Evolutionary conservation across 2,113 vertebrate species (phyloP).

Genomic region (Dipodomys merriami): DNA sequence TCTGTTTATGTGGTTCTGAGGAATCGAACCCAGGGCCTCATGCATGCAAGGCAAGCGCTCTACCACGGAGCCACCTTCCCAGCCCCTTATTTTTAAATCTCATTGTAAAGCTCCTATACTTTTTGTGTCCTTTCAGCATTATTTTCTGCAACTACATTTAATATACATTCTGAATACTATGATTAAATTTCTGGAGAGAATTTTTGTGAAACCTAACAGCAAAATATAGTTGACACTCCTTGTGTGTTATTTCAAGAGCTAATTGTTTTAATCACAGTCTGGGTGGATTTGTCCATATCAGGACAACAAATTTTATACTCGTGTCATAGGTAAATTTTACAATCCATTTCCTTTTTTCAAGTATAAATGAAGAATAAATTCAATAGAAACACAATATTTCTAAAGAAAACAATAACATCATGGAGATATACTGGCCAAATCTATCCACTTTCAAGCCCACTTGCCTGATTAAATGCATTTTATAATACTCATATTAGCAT

Average conservation of each 20-base stretch:
- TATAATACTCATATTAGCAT: background rate
- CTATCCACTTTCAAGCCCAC: background rate
- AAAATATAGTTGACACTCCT: constrained; percentile 85
- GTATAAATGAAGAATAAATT: constrained; percentile 60
- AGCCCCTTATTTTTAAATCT: background rate
- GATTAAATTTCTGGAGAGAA: constrained; percentile 77
- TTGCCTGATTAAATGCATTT: background rate
- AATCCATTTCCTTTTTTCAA: constrained; percentile 68
- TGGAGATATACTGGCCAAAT: background rate
- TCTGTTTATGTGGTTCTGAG: no score
- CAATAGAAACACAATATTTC: constrained; percentile 33
- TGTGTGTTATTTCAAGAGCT: constrained; percentile 85
- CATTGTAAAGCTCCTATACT: background rate
- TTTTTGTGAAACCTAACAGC: constrained; percentile 80
- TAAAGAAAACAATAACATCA: constrained; percentile 1
- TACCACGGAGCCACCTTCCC: no score
- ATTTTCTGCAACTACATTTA: constrained; percentile 72
- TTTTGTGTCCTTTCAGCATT: constrained; percentile 33
- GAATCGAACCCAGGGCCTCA: no score
- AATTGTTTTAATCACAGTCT: constrained; percentile 83
- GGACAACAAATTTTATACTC: constrained; percentile 78
- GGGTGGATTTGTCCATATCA: constrained; percentile 82
- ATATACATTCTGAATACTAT: constrained; percentile 79
- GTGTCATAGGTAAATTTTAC: constrained; percentile 70
- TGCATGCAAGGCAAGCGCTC: no score